These are phyloP conservation scores for Protomyctophum bolini DNA, from an alignment of 2,113 vertebrate genomes.

Conservation along the genomic window DNA sequence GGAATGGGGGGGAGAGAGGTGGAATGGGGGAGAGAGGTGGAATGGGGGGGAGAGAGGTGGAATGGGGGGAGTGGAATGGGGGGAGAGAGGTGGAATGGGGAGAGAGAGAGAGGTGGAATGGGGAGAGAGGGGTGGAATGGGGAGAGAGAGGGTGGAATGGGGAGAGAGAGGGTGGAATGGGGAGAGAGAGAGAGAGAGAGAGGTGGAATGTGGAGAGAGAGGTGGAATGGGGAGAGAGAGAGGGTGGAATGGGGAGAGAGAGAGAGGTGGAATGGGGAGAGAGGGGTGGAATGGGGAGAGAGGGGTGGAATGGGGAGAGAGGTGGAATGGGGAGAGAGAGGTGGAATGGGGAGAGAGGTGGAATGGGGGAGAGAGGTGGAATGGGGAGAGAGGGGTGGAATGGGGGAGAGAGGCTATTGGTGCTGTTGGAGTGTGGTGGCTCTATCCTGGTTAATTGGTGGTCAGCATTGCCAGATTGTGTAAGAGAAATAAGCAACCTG, in stretches of 20 bases:
- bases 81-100: background rate
- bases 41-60: background rate
- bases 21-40: background rate
- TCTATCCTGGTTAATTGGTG: no score
- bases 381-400: no score
- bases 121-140: background rate
- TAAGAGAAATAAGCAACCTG: no score
- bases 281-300: constrained; percentile 18
- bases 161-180: no score
- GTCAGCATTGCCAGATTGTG: no score
- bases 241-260: no score
- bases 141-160: background rate
- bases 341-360: constrained; percentile 44
- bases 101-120: background rate
- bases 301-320: constrained; percentile 18
- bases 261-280: background rate
- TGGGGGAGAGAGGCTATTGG: no score
- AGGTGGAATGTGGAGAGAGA: constrained; percentile 16
- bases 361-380: no score
- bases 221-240: constrained; percentile 48
- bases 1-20: background rate
- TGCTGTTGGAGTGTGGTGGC: no score
- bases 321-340: constrained; percentile 38
- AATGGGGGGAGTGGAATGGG: background rate
- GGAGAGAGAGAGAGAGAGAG: constrained; percentile 23